Base-by-base conservation (phyloP, 2,888 invertebrate species). In the Rapana venosa region DNA sequence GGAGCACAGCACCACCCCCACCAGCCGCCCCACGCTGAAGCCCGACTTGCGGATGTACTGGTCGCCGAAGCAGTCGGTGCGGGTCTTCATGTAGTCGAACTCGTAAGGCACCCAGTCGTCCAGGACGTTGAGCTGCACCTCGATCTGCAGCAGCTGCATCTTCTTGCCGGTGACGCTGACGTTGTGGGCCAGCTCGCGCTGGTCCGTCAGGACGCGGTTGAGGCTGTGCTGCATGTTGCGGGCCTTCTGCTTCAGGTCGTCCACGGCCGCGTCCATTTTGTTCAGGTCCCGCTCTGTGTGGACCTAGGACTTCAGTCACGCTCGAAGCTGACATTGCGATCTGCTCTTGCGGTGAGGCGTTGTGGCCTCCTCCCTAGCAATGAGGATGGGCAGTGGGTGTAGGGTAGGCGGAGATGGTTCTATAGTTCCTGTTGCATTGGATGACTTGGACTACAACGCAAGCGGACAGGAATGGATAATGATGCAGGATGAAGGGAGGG, bases 1-100 rank as follows among this genome's bases (percentile, higher is more conserved):
- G n/a, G 92, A 90, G 91, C 95, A 95, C 84, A 95, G 92, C 32
- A 93, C 92, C 32, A 94, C 95, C n/a, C 94, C 95, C n/a, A 94
- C 95, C 87, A 93, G 93, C 30, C 90, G 87, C 36, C 92, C 93
- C 13, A 90, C 66, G 70, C 91, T 91, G 90, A 92, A 94, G 30
- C 83, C 88, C 58, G 92, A 92, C 90, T 92, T 92, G 66, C 91
- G 92, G 13, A 95, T 92, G 89, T 92, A 94, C 89, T 93, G 93
- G 87, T 93, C 92, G 13, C 92, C 93, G 88, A 91, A 91, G 88
- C 94, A 94, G 30, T 91, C 93, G 22, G 94, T 93, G 22, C 92
- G 88, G 1, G 91, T 89, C 30, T 91, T 90, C 36, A 92, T 91
- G 58, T 93, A 92, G 15, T 93, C 91, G 87, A 95, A 95, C 58